Evolutionary conservation across 2,113 vertebrate genomes (phyloP), one percentile per base, ranked within the genome.

Genomic region (Typhlomys cinereus): DNA sequence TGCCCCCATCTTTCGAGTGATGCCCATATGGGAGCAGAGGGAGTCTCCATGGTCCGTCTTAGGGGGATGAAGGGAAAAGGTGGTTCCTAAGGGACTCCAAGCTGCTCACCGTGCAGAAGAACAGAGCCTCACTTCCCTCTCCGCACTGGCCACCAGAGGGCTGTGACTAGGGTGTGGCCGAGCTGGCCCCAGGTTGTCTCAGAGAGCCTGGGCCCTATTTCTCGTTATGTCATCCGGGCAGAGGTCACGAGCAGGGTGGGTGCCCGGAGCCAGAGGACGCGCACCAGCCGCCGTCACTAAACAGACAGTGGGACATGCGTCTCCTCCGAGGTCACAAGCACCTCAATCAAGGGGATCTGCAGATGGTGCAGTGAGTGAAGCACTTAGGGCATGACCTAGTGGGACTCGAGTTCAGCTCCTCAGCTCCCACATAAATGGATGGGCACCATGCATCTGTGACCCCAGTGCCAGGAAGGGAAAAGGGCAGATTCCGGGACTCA

Each of bases 261-360:
- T 36, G 52, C 59, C 44, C 67, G 48, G 27, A 17, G 29, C 61
- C 5, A 4, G 54, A n/a, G n/a, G n/a, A n/a, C n/a, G n/a, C n/a
- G n/a, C n/a, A n/a, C n/a, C n/a, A n/a, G n/a, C 0, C 3, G 27
- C 48, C 83, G 64, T 91, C 82, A 81, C 93, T 92, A 91, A 93
- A 92, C 59, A 48, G 85, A 94, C 93, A 82, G 90, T 82, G 84
- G 94, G 90, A 61, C 64, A 9, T 9, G 27, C 92, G 95, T 93
- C 94, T 41, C 50, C 48, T 15, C 36, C 17, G 39, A 20, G 17
- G 25, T 41, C 25, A 10, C 73, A 25, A 82, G 95, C 74, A 6
- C 71, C 86, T 86, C 84, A n/a, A n/a, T n/a, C n/a, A n/a, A n/a
- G n/a, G n/a, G n/a, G n/a, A n/a, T n/a, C n/a, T n/a, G n/a, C n/a